Percentiles rank a stretch among this genome's conserved stretches.
Conservation (phyloP, 2,888 invertebrate genomes). For the Euproctis similis region DNA sequence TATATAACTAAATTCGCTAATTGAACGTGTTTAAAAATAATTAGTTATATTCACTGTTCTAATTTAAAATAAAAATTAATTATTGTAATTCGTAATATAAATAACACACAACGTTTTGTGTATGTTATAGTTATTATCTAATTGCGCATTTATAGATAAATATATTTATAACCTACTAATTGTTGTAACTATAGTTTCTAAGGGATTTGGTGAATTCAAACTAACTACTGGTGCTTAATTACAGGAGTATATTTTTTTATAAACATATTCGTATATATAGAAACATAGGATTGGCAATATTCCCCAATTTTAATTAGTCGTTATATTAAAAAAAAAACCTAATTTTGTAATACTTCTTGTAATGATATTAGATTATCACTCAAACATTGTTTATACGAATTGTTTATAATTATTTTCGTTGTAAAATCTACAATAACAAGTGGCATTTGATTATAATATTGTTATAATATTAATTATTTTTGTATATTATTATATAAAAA, state of each 20-base stretch:
- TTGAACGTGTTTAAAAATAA: not conserved
- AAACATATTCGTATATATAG: constrained; percentile 66
- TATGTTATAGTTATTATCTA: constrained; percentile 25
- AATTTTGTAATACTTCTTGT: no score
- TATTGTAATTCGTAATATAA: constrained; percentile 4
- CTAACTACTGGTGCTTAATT: constrained; percentile 52
- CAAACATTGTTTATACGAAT: no score
- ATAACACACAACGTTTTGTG: constrained; percentile 9
- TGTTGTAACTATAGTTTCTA: constrained; percentile 37
- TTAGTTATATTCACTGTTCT: no score
- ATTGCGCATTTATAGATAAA: constrained; percentile 50
- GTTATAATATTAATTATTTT: constrained; percentile 30
- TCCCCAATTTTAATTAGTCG: no score
- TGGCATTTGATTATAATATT: constrained; percentile 37
- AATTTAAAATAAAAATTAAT: not conserved
- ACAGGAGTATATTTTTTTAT: constrained; percentile 36
- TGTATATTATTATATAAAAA: constrained; percentile 33
- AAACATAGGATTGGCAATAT: no score
- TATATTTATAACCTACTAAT: constrained; percentile 32
- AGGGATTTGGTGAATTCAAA: constrained; percentile 43
- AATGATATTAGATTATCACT: no score
- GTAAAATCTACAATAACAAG: constrained; percentile 68
- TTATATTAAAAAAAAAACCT: no score
- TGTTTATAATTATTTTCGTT: constrained; percentile 63
- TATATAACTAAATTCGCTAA: constrained; percentile 8